Evolutionary conservation across 1,140 invertebrate species (phyloP), one percentile per base, ranked within the genome.

Genomic region (Carposina sasakii): DNA sequence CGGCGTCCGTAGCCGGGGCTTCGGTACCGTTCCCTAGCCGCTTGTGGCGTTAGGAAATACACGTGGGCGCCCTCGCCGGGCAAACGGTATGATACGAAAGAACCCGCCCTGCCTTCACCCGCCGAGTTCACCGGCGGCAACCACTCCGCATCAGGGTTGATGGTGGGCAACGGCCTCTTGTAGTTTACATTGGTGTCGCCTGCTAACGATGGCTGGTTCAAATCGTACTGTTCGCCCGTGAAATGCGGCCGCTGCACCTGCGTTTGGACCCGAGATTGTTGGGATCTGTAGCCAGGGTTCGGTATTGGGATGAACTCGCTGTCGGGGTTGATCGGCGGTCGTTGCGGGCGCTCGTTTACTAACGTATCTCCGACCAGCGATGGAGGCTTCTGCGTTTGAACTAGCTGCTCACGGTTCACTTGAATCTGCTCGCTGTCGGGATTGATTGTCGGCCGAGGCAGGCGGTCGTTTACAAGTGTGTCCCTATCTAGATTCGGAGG

Each of bases 11-110:
- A 81, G 63, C 84, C 60, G 66, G 62, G 63, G 69, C 74, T 48
- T 66, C 86, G 54, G 81, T 77, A 71, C 62, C 85, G 56, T 66
- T 79, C 50, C 57, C 78, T 58, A 63, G 85, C 39, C 51, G 58
- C 63, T 63, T 91, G 91, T 1, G 92, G 92, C 28, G 92, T 91
- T 26, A 93, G 71, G 82, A 93, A 92, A 68, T 93, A 93, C 63
- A 93, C 91, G 75, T 93, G 91, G 0, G 91, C 91, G 1, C 87
- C 90, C 26, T 87, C 87, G 0, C 91, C 91, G 0, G 91, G 91
- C 20, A 93, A 69, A 51, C 88, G 76, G 67, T 92, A 92, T 0
- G 90, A 89, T 48, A 92, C 89, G 52, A 89, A 89, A 10, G 89
- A 88, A 1, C 87, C 87, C 16, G 79, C 75, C 48, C 81, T 67